Percentiles rank a stretch among this genome's conserved stretches.
These are phyloP conservation scores for Babyrousa celebensis DNA, from an alignment of 2,797 vertebrate genomes.

Conservation along the genomic window DNA sequence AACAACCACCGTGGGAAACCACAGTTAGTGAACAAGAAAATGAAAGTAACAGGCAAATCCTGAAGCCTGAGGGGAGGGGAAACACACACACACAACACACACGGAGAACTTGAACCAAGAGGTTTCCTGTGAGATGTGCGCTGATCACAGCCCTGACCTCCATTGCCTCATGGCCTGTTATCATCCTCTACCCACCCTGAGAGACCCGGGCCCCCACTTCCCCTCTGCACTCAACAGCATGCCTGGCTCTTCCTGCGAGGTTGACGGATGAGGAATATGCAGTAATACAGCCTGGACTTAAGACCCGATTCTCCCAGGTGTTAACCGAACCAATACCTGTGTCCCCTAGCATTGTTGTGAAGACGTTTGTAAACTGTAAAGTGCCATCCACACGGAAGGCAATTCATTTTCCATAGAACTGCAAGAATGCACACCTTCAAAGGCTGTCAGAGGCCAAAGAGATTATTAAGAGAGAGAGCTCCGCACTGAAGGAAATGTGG, in stretches of 20 bases:
- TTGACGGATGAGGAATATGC: not conserved
- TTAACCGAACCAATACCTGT: not conserved
- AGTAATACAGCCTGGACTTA: not conserved
- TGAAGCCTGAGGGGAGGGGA: not conserved
- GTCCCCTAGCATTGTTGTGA: not conserved
- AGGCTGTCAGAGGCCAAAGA: not conserved
- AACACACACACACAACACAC: too few relatives aligned
- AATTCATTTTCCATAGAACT: not conserved
- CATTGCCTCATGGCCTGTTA: not conserved
- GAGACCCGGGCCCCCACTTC: not conserved
- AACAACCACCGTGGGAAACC: conserved; percentile 8
- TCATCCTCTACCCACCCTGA: not conserved
- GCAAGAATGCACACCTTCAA: not conserved
- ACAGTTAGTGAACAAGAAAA: conserved; percentile 25
- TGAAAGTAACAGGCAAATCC: conserved; percentile 42
- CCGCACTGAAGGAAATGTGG: not conserved
- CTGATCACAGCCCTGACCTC: not conserved
- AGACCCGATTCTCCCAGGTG: not conserved
- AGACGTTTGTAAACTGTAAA: not conserved
- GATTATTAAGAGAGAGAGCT: not conserved
- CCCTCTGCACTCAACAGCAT: not conserved
- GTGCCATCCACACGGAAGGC: not conserved
- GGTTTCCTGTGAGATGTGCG: conserved; percentile 51
- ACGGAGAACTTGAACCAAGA: not conserved
- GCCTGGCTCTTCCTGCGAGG: not conserved